Conservation (phyloP, 2,888 invertebrate species). For the Tenthredo distinguenda region DNA sequence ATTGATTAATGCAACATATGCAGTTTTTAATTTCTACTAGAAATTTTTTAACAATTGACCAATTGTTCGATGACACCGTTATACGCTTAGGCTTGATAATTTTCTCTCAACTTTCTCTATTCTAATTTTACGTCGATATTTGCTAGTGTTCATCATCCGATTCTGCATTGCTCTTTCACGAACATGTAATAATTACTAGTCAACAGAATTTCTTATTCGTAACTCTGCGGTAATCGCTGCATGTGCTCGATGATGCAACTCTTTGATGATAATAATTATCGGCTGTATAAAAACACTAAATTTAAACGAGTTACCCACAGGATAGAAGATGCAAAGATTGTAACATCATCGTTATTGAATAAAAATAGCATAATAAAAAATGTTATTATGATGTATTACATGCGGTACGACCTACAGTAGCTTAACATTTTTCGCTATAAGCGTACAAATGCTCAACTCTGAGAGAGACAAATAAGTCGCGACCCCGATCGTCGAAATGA, state of each 20-base stretch:
- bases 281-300: background rate
- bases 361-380: background rate
- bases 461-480: conserved; percentile 41
- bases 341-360: background rate
- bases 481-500: conserved; percentile 50
- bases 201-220: background rate
- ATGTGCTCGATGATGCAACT: background rate
- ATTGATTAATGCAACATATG: background rate
- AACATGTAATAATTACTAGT: conserved; percentile 5
- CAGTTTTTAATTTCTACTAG: background rate
- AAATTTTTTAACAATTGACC: background rate
- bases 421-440: background rate
- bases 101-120: background rate
- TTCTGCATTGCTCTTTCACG: background rate
- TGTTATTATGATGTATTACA: background rate
- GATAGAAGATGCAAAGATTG: background rate
- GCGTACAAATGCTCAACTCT: background rate
- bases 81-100: background rate
- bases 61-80: background rate
- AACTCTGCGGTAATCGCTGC: background rate
- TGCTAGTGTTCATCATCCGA: background rate
- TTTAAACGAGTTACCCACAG: background rate
- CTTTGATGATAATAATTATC: background rate
- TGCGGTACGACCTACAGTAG: background rate
- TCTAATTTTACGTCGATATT: background rate